Percentiles rank a stretch among this genome's conserved stretches.
Evolutionary conservation across 2,888 invertebrate species (phyloP).

Genomic region (Campoplex nolae): DNA sequence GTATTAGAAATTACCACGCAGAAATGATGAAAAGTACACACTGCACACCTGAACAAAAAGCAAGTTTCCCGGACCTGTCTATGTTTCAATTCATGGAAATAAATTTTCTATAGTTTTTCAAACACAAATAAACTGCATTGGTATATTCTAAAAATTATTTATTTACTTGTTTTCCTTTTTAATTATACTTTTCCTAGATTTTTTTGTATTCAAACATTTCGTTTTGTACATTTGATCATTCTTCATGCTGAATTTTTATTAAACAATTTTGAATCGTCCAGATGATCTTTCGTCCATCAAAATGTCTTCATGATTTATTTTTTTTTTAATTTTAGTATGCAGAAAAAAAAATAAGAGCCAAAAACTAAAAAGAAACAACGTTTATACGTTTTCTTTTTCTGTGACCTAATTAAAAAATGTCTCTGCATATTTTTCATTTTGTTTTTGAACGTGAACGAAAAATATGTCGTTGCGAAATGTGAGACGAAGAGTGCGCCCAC

Average conservation of each 20-base stretch:
- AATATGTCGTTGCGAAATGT: constrained; percentile 16
- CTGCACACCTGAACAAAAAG: not conserved
- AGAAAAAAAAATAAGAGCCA: not conserved
- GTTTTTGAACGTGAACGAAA: not conserved
- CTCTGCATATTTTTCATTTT: not conserved
- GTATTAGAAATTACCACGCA: constrained; percentile 23
- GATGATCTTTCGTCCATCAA: not conserved
- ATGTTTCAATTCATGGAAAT: not conserved
- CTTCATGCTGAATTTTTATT: not conserved
- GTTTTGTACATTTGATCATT: not conserved
- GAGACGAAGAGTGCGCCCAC: constrained; percentile 12
- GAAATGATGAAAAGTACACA: constrained; percentile 47
- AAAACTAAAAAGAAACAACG: not conserved
- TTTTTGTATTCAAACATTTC: not conserved
- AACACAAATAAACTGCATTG: not conserved
- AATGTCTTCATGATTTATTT: not conserved
- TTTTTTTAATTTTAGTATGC: not conserved
- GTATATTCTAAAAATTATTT: not conserved
- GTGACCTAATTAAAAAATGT: not conserved
- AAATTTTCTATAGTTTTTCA: not conserved
- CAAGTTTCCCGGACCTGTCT: not conserved
- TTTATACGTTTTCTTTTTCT: not conserved
- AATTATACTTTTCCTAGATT: too few relatives aligned
- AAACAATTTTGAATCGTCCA: not conserved
- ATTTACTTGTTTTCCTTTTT: too few relatives aligned